Evolutionary conservation across 2,797 vertebrate species (phyloP).

Genomic region (Sebastes miniatus): DNA sequence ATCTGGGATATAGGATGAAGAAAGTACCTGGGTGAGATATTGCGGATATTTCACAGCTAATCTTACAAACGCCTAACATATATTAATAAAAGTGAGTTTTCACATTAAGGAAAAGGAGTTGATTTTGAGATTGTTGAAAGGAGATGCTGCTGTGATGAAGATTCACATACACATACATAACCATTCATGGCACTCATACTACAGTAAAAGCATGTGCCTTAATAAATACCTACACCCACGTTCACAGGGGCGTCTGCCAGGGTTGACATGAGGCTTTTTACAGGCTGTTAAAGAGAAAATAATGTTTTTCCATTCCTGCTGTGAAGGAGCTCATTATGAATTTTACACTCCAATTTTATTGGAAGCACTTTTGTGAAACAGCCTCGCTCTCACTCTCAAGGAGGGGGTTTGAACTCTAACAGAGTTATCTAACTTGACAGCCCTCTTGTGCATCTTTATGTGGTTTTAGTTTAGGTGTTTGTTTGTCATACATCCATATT

Average conservation of each 20-base stretch:
- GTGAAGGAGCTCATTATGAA: constrained; percentile 62
- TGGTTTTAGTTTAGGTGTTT: neutral
- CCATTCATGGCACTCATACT: neutral
- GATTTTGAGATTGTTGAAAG: neutral
- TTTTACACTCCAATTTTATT: constrained; percentile 61
- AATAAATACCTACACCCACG: constrained; percentile 5
- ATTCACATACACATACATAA: constrained; percentile 5
- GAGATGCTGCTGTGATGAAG: neutral
- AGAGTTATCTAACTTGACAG: neutral
- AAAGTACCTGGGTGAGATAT: neutral
- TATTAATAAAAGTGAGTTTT: neutral
- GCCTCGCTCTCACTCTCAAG: constrained; percentile 23
- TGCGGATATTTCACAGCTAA: neutral
- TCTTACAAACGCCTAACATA: neutral
- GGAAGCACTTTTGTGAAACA: constrained; percentile 48
- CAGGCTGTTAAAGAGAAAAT: constrained; percentile 38
- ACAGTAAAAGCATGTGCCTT: neutral
- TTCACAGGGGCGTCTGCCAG: constrained; percentile 39
- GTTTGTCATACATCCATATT: neutral
- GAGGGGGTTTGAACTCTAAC: constrained; percentile 8
- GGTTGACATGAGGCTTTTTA: constrained; percentile 39
- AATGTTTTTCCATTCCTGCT: constrained; percentile 67
- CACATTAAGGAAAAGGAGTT: neutral
- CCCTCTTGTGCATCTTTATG: neutral
- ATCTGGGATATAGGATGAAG: neutral